Evolutionary conservation across 2,888 invertebrate genomes (phyloP).

Genomic region (Spicauda simplicius): DNA sequence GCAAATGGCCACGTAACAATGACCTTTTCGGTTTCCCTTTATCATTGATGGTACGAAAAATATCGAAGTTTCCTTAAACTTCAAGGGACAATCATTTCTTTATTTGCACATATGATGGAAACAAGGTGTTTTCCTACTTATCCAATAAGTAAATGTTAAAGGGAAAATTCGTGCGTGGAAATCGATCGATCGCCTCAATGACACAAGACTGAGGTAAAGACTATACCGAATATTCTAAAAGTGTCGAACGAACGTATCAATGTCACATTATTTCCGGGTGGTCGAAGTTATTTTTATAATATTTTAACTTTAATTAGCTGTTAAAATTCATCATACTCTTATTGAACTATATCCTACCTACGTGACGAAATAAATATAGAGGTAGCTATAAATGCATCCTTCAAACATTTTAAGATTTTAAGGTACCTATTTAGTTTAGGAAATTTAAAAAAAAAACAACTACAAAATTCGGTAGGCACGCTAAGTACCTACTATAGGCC

Average conservation of each 20-base stretch:
- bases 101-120: constrained; percentile 26
- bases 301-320: neutral
- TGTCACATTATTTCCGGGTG: neutral
- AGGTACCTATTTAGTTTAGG: no score
- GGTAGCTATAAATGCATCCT: no score
- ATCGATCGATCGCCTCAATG: constrained; percentile 28
- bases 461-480: no score
- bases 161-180: constrained; percentile 29
- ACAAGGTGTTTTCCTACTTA: constrained; percentile 25
- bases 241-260: neutral
- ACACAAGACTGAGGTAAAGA: constrained; percentile 14
- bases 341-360: no score
- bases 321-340: no score
- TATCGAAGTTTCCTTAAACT: constrained; percentile 21
- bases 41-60: constrained; percentile 18
- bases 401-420: no score
- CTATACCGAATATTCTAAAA: constrained; percentile 4
- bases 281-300: neutral
- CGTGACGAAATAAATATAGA: no score
- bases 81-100: constrained; percentile 20
- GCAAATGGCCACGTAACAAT: neutral
- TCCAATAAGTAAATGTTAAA: constrained; percentile 13
- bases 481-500: no score
- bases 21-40: constrained; percentile 8
- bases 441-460: no score